A percentile compares a stretch with the other conserved stretches of the same genome.
Conservation (phyloP, 1,140 invertebrate genomes). For the Chymomyza costata region DNA sequence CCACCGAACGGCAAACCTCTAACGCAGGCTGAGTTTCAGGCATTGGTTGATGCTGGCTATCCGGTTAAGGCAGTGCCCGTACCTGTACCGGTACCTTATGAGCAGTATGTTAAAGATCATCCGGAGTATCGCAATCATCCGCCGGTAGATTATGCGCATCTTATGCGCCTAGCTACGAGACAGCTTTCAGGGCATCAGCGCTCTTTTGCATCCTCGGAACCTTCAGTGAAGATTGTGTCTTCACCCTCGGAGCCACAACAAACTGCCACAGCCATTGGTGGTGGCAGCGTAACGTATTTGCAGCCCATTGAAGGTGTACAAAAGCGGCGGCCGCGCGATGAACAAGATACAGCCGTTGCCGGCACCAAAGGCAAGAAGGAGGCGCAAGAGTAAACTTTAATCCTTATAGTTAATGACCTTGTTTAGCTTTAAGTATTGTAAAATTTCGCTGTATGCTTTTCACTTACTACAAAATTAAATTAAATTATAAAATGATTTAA, state of each 20-base stretch:
- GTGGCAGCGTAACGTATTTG: constrained; percentile 62
- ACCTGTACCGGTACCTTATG: constrained; percentile 67
- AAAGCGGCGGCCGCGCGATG: constrained; percentile 56
- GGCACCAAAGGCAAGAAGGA: constrained; percentile 45
- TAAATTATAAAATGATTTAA: constrained; percentile 23
- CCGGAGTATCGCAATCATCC: constrained; percentile 71
- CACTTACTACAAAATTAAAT: constrained; percentile 66
- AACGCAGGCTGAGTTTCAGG: constrained; percentile 70
- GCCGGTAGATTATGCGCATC: constrained; percentile 61
- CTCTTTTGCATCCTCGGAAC: constrained; percentile 54
- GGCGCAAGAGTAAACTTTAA: constrained; percentile 14
- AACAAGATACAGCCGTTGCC: constrained; percentile 61
- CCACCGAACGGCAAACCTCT: constrained; percentile 67
- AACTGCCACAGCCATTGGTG: constrained; percentile 50
- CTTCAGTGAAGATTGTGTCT: constrained; percentile 63
- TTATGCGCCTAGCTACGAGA: constrained; percentile 63
- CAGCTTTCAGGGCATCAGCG: constrained; percentile 52
- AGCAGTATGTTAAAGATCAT: constrained; percentile 72
- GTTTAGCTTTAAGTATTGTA: constrained; percentile 68
- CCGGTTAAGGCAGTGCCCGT: constrained; percentile 71
- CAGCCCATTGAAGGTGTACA: constrained; percentile 47
- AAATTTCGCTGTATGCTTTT: constrained; percentile 58
- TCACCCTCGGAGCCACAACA: constrained; percentile 48
- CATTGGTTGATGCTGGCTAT: constrained; percentile 70
- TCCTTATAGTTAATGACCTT: constrained; percentile 64